phyloP scores from a whole-genome alignment of 2,888 invertebrate genomes.

The Hyles lineata region DNA sequence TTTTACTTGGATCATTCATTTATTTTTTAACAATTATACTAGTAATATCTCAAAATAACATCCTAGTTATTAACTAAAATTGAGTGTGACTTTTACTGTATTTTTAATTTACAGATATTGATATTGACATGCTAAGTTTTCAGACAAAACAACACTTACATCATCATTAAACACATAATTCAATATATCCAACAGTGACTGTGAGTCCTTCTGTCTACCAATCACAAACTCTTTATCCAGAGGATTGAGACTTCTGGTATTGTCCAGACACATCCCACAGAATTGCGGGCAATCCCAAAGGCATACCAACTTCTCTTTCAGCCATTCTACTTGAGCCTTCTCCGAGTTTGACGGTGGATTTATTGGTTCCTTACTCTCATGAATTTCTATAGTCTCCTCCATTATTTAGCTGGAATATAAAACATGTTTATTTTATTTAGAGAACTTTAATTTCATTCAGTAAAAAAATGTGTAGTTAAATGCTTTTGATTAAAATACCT shows the following conservation, averaged over 20 bases:
- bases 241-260: slow-evolving; percentile 43
- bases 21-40: no score
- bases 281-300: slow-evolving; percentile 49
- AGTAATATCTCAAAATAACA: no score
- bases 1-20: no score
- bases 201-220: slow-evolving; percentile 47
- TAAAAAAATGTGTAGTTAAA: no score
- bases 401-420: slow-evolving; percentile 6
- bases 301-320: slow-evolving; percentile 50
- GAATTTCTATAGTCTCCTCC: slow-evolving; percentile 16
- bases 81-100: no score
- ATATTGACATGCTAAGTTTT: no score
- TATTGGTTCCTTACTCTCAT: neutral
- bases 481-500: no score
- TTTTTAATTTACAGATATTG: no score
- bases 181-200: slow-evolving; percentile 52
- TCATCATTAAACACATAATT: slow-evolving; percentile 57
- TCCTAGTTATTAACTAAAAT: no score
- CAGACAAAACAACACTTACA: slow-evolving; percentile 49
- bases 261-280: slow-evolving; percentile 57
- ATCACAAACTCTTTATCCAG: slow-evolving; percentile 53
- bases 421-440: no score
- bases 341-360: neutral
- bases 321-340: slow-evolving; percentile 41
- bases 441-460: no score